Base-by-base conservation (phyloP, 2,888 invertebrate genomes). In the Ophioninae sp. region DNA sequence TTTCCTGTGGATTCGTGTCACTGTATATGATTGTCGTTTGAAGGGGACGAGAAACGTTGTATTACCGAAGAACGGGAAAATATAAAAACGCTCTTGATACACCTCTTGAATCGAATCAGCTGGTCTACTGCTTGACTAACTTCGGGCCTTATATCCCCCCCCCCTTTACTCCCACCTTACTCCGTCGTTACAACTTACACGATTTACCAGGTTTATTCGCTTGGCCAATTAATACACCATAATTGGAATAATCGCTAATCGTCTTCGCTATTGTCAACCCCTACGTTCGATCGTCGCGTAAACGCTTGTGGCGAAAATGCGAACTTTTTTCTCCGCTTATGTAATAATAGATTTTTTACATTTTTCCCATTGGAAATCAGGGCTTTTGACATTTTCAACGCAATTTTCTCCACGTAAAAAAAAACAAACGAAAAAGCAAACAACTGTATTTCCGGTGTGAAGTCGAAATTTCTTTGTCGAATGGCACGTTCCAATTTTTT, bases 1-100 rank as follows among this genome's bases (percentile, higher is more conserved):
- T 8, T 10, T 58, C 20, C n/a, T 22, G 7, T 17, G 7, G 44
- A 73, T 61, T 73, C 9, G 10, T 51, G 1, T 44, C 44, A 41
- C 44, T 10, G 41, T 67, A 22, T 67, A 22, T 41, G 22, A 67
- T 68, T 68, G 44, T 77, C 39, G 20, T 13, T 20, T 5, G 51
- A 44, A 44, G 17, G 2, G 51, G 17, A 13, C 17, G 51, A 17
- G 13, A 17, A 51, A 51, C 51, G 51, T 13, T 17, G 51, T 51
- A 51, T 17, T 17, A 51, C 51, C 23, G 61, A 59, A 61, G 72
- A 67, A 59, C 22, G 64, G 22, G 23, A 30, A 61, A 9, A 61
- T 77, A 68, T 37, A 9, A 23, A 6, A 39, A 63, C 51, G 68
- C 51, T 51, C 51, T 51, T 68, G 68, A 17, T 51, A 17, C 51